Percentiles rank a stretch among this genome's conserved stretches.
These are phyloP conservation scores for Amblyjoppa proteus DNA, from an alignment of 2,888 invertebrate species.

Conservation along the genomic window DNA sequence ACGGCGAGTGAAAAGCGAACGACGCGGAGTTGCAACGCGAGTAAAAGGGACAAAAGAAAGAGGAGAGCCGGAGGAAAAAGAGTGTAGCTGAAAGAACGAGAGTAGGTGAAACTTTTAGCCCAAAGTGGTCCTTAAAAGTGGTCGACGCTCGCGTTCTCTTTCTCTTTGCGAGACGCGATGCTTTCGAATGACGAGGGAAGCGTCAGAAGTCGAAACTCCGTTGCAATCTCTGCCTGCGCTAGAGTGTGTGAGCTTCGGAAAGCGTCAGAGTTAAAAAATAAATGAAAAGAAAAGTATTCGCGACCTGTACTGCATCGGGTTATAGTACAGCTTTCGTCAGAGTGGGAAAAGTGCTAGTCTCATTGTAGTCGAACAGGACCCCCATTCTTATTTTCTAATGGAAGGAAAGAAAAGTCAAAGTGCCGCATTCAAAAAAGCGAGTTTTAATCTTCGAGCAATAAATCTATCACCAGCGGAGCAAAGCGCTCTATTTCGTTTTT, in stretches of 20 bases:
- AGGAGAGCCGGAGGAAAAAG: conserved; percentile 55
- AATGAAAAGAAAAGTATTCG: conserved; percentile 36
- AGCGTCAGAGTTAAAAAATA: conserved; percentile 44
- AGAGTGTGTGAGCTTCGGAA: conserved; percentile 56
- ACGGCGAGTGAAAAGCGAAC: conserved; percentile 28
- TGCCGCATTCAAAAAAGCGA: not conserved
- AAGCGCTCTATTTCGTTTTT: not conserved
- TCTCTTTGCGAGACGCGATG: conserved; percentile 66
- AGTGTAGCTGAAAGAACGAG: conserved; percentile 60
- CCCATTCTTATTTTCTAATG: not conserved
- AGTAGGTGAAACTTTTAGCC: conserved; percentile 77
- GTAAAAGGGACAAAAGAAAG: conserved; percentile 46
- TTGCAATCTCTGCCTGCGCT: conserved; percentile 58
- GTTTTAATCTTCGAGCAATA: not conserved
- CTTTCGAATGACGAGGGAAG: conserved; percentile 73
- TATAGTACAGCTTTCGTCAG: conserved; percentile 29
- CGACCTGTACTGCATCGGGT: conserved; percentile 24
- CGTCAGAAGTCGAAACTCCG: conserved; percentile 80
- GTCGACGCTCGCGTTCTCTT: conserved; percentile 66
- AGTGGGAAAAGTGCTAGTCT: conserved; percentile 53
- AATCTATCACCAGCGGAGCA: not conserved
- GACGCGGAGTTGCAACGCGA: conserved; percentile 15
- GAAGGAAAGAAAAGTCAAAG: conserved; percentile 5
- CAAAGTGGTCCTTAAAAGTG: conserved; percentile 76
- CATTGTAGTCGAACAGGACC: conserved; percentile 16